Evolutionary conservation across 2,113 vertebrate genomes (phyloP).

Genomic region (Pantherophis guttatus): DNA sequence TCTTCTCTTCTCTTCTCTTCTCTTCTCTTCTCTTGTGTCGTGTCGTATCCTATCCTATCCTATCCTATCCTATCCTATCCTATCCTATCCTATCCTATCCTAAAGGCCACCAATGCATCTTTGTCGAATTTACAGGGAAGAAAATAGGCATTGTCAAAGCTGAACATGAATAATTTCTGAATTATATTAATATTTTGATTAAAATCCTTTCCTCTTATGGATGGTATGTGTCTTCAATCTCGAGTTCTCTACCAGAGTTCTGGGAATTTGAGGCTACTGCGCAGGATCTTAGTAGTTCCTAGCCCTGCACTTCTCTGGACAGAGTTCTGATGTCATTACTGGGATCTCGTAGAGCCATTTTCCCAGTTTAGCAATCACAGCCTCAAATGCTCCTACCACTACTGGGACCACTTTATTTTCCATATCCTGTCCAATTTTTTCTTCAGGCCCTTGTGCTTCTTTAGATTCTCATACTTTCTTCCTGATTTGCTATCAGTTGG

Average conservation of each 20-base stretch:
- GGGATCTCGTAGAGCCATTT: background rate
- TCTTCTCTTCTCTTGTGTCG: too few species aligned
- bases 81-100: too few species aligned
- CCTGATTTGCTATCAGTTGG: background rate
- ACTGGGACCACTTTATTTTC: background rate
- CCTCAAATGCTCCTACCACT: background rate
- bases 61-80: too few species aligned
- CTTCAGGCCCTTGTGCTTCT: background rate
- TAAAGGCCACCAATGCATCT: background rate
- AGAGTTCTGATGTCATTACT: background rate
- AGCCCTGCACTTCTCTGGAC: background rate
- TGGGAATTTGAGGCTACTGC: background rate
- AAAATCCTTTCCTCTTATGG: background rate
- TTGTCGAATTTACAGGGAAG: background rate
- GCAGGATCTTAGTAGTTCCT: background rate
- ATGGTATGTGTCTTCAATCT: background rate
- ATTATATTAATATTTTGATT: background rate
- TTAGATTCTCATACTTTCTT: background rate
- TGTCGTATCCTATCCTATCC: too few species aligned
- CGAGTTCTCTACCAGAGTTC: background rate
- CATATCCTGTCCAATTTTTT: background rate
- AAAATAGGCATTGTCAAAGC: background rate
- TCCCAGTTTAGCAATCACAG: background rate
- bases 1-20: too few species aligned
- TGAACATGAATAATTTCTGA: background rate